phyloP scores from a whole-genome alignment of 2,888 invertebrate genomes.

The Temnothorax ravouxi region DNA sequence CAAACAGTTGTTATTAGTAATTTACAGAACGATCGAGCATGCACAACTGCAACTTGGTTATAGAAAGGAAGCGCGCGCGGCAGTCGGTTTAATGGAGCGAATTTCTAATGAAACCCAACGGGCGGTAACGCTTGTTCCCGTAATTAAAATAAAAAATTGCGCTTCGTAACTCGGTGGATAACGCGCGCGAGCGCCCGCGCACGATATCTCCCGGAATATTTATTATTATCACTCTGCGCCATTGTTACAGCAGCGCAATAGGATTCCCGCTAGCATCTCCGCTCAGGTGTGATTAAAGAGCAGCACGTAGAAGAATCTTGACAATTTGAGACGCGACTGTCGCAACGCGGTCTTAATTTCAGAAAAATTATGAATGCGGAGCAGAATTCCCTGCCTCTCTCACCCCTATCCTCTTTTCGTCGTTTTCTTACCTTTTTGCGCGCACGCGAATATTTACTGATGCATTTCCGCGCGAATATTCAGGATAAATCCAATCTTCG shows the following conservation, averaged over 20 bases:
- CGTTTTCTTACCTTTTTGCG: conserved; percentile 12
- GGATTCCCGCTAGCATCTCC: conserved; percentile 56
- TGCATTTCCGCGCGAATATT: conserved; percentile 35
- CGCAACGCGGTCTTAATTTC: conserved; percentile 69
- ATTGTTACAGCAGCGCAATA: conserved; percentile 55
- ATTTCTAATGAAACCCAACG: conserved; percentile 51
- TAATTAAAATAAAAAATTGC: conserved; percentile 59
- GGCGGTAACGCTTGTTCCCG: conserved; percentile 51
- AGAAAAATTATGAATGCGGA: conserved; percentile 52
- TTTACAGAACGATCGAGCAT: conserved; percentile 26
- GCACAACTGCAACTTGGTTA: conserved; percentile 21
- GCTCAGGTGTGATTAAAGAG: conserved; percentile 55
- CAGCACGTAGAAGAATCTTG: conserved; percentile 64
- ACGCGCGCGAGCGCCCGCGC: conserved; percentile 29
- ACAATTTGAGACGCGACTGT: conserved; percentile 72
- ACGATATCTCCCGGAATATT: conserved; percentile 53
- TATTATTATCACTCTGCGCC: conserved; percentile 56
- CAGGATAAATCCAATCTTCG: conserved; percentile 36
- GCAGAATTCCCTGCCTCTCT: conserved; percentile 10
- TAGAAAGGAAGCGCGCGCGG: conserved; percentile 15
- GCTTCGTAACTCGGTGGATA: conserved; percentile 55
- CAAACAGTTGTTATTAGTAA: conserved; percentile 1
- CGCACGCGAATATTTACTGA: conserved; percentile 41
- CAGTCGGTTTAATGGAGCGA: conserved; percentile 45
- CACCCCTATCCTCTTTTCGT: not conserved